These are phyloP conservation scores for Scelioninae gen. 1 DNA, from an alignment of 2,888 invertebrate genomes.

Conservation along the genomic window DNA sequence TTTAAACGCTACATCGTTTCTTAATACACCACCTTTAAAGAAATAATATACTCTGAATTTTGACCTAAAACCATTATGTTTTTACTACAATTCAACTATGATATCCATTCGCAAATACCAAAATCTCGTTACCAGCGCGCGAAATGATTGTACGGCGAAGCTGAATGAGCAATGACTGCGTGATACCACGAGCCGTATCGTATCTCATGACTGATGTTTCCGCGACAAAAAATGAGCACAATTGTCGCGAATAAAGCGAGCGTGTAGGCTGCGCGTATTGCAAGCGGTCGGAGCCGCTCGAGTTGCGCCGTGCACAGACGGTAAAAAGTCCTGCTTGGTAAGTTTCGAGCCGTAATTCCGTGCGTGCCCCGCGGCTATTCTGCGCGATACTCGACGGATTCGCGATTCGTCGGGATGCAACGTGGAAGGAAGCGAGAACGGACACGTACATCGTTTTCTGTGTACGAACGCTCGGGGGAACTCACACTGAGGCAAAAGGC, in stretches of 20 bases:
- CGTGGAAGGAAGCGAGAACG: slow-evolving; percentile 79
- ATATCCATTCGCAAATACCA: too few species aligned
- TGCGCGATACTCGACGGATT: slow-evolving; percentile 75
- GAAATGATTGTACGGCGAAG: too few species aligned
- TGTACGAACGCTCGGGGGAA: slow-evolving; percentile 39
- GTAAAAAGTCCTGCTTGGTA: slow-evolving; percentile 66
- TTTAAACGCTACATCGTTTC: too few species aligned
- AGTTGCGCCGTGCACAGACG: slow-evolving; percentile 47
- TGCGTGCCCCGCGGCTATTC: slow-evolving; percentile 81
- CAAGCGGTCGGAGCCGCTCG: slow-evolving; percentile 47
- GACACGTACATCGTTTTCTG: slow-evolving; percentile 72
- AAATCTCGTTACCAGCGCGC: too few species aligned
- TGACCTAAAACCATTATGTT: too few species aligned
- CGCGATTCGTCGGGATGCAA: slow-evolving; percentile 77
- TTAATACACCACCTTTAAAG: too few species aligned
- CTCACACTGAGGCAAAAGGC: slow-evolving; percentile 45
- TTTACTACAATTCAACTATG: too few species aligned
- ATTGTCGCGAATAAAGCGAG: slow-evolving; percentile 60
- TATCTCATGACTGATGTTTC: slow-evolving; percentile 53
- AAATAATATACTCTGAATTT: too few species aligned
- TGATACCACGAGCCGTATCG: slow-evolving; percentile 43
- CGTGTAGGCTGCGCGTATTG: slow-evolving; percentile 39
- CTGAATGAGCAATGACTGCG: slow-evolving; percentile 31
- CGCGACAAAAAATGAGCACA: slow-evolving; percentile 55
- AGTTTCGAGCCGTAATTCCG: slow-evolving; percentile 71